Percentiles rank a stretch among this genome's conserved stretches.
These are phyloP conservation scores for Aphrocallistes beatrix DNA, from an alignment of 37 sponge, comb jelly and placozoan genomes.

Conservation along the genomic window DNA sequence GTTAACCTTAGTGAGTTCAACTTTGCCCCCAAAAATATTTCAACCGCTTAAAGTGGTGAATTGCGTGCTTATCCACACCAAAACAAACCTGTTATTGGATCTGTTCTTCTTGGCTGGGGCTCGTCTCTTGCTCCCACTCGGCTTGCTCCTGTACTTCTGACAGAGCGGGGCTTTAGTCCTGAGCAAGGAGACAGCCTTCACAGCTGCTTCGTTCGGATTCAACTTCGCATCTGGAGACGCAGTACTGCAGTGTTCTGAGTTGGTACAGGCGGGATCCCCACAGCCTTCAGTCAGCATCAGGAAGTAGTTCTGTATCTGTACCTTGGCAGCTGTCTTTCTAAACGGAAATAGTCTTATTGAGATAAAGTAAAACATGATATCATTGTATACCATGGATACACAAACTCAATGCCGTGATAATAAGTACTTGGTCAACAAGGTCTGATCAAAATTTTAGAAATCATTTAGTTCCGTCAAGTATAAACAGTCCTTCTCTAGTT, in stretches of 20 bases:
- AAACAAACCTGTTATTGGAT: neutral
- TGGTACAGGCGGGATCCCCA: constrained; percentile 38
- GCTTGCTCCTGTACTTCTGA: constrained; percentile 4
- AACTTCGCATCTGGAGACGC: constrained; percentile 28
- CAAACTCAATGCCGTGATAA: neutral
- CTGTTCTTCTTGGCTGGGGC: neutral
- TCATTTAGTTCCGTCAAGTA: no score
- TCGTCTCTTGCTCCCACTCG: neutral
- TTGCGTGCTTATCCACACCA: no score
- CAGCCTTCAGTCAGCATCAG: constrained; percentile 65
- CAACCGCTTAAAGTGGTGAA: no score
- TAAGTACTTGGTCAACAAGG: no score
- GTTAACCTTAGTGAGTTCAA: no score
- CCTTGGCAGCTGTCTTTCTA: neutral
- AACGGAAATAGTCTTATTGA: no score
- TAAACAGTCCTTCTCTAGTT: no score
- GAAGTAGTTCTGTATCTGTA: constrained; percentile 34
- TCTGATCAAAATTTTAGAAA: no score
- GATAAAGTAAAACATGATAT: no score
- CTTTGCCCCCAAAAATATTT: no score
- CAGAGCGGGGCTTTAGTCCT: neutral
- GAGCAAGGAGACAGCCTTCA: constrained; percentile 29
- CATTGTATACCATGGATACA: no score
- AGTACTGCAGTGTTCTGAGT: constrained; percentile 49
- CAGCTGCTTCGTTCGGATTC: constrained; percentile 53